Evolutionary conservation across 2,888 invertebrate genomes (phyloP).

Genomic region (Pterostichus niger): DNA sequence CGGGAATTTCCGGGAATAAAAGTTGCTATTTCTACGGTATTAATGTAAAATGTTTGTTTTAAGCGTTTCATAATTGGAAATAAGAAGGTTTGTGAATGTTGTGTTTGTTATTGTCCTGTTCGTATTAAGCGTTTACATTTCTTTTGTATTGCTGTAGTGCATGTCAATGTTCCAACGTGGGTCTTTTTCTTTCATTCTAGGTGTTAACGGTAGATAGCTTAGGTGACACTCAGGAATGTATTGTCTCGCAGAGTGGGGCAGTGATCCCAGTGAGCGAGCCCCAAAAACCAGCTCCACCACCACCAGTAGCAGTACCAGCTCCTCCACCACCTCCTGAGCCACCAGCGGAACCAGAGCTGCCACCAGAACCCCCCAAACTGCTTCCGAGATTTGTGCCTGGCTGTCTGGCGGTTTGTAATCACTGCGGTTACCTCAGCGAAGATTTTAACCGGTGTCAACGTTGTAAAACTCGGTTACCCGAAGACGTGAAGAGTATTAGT

Average conservation of each 20-base stretch:
- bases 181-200: slow-evolving; percentile 59
- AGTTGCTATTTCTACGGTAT: neutral
- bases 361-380: slow-evolving; percentile 79
- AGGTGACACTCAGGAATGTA: slow-evolving; percentile 62
- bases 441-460: slow-evolving; percentile 89
- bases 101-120: too few species aligned
- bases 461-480: slow-evolving; percentile 85
- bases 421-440: slow-evolving; percentile 88
- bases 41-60: slow-evolving; percentile 36
- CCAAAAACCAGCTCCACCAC: neutral
- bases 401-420: slow-evolving; percentile 87
- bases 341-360: slow-evolving; percentile 66
- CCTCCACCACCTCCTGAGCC: slow-evolving; percentile 39
- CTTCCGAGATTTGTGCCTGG: slow-evolving; percentile 84
- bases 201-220: slow-evolving; percentile 60
- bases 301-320: neutral
- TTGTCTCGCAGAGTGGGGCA: slow-evolving; percentile 61
- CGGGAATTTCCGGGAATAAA: neutral
- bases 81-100: slow-evolving; percentile 60
- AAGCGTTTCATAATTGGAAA: slow-evolving; percentile 64
- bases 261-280: slow-evolving; percentile 51
- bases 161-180: slow-evolving; percentile 3
- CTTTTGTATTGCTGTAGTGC: neutral
- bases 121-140: too few species aligned
- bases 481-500: slow-evolving; percentile 82